Evolutionary conservation across 2,113 vertebrate species (phyloP).

Genomic region (Suricata suricatta): DNA sequence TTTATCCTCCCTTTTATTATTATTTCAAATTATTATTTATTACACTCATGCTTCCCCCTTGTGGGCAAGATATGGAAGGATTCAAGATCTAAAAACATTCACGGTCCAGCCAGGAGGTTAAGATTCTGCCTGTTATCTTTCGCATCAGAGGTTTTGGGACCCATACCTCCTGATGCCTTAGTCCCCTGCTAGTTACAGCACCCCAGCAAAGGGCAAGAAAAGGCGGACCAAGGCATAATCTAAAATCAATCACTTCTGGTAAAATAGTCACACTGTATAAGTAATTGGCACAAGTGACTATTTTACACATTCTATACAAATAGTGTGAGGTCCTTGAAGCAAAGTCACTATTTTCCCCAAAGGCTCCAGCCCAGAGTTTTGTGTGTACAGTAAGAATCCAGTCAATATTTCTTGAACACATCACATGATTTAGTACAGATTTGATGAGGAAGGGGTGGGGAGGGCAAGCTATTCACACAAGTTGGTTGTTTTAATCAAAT

Average conservation of each 20-base stretch:
- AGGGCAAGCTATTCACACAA: neutral
- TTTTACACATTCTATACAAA: neutral
- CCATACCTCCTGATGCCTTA: neutral
- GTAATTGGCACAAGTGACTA: neutral
- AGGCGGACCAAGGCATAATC: neutral
- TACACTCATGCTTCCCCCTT: slow-evolving; percentile 6
- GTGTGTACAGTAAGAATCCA: neutral
- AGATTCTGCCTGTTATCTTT: neutral
- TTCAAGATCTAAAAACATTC: neutral
- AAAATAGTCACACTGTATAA: neutral
- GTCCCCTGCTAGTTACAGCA: neutral
- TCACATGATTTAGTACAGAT: neutral
- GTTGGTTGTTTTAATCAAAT: slow-evolving; percentile 28
- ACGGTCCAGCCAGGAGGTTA: neutral
- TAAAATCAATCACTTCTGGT: neutral
- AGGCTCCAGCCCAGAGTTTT: neutral
- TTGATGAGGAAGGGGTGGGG: neutral
- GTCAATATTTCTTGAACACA: neutral
- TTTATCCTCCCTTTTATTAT: neutral
- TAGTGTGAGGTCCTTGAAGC: neutral
- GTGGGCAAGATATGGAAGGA: neutral
- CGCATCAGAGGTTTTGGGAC: neutral
- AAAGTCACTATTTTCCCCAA: neutral
- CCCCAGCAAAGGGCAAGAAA: neutral
- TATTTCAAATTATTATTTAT: slow-evolving; percentile 14